Base-by-base conservation (phyloP, 2,797 vertebrate species). In the Coranthus polyacanthus region DNA sequence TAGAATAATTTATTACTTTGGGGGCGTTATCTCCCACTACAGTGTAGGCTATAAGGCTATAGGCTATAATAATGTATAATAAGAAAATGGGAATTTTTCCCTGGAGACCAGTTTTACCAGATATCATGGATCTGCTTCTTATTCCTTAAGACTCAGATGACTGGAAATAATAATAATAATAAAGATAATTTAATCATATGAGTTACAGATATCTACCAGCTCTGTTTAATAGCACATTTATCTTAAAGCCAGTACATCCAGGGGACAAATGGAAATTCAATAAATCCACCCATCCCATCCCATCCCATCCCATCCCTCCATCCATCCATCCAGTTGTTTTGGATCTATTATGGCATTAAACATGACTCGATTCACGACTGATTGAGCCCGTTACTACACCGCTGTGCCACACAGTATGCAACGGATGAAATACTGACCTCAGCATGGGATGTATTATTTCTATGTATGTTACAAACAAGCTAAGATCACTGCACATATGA, bases 141-240 rank as follows among this genome's bases (percentile, higher is more conserved):
- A 73, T 64, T 81, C 52, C 39, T 20, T 1, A 24, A 56, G 58
- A 72, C 12, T 6, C 56, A 53, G 16, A 46, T 15, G 34, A 51
- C 21, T 2, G 12, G 43, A 43, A 51, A 17, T 41, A 58, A 18
- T 26, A 49, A 18, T 26, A 49, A 69, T 56, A 57, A 59, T 37
- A 72, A 87, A 56, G 83, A 68, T 68, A 72, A 84, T 74, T 63
- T 20, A 75, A 69, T 60, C 2, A 1, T 24, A 12, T 56, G 43
- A 52, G 17, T 58, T 56, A 61, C 17, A 67, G 71, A 46, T 57
- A 34, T 68, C 60, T 37, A 47, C 39, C 62, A 45, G 43, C 38
- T 44, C 50, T 17, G 39, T 36, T 73, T 55, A 80, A 64, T 26
- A 60, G 36, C 43, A 62, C 49, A 61, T 78, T 57, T 59, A 72